Evolutionary conservation across 2,888 invertebrate species (phyloP), one percentile per base, ranked within the genome.

Genomic region (Heteromurus nitidus): DNA sequence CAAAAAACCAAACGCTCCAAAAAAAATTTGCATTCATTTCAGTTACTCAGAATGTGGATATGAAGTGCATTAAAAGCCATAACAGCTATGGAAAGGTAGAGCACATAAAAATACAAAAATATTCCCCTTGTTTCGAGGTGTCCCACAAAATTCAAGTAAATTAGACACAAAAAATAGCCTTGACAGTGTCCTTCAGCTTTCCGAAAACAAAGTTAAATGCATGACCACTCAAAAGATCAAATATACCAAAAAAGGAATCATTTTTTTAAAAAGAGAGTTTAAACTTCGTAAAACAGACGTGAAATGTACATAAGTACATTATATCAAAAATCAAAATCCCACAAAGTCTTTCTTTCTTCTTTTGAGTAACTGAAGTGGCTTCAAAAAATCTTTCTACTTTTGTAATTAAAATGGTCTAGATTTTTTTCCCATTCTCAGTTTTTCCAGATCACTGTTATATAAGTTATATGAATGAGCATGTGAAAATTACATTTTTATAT

Each of bases 91-190:
- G 2, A 50, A 50, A 76, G 31, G 24, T 69, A 44, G 20, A 47
- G 5, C 70, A 65, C 79, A 77, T 76, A 79, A 79, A 79, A 79
- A 72, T 79, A 79, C 70, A 79, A 79, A 79, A 79, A 79, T 79
- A 79, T 53, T n/a, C 58, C 64, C 79, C 70, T 36, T 24, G 28
- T 22, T 31, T 30, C 42, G 42, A 58, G 20, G 31, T 62, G 58
- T 31, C 53, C 68, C 26, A 47, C 20, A 67, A 75, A 67, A 55
- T 28, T 36, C 20, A 11, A 20, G 55, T 62, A 62, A 30, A 62
- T 30, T 62, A 44, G 18, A 44, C 30, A 28, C 31, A 50, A 22
- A 47, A 58, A 44, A 72, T 58, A 31, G 36, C 13, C n/a, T 58
- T 24, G n/a, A 16, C n/a, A n/a, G 16, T 55, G 55, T 36, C 22